Evolutionary conservation across 2,113 vertebrate genomes (phyloP).

Genomic region (Poeciliopsis turrubarensis): DNA sequence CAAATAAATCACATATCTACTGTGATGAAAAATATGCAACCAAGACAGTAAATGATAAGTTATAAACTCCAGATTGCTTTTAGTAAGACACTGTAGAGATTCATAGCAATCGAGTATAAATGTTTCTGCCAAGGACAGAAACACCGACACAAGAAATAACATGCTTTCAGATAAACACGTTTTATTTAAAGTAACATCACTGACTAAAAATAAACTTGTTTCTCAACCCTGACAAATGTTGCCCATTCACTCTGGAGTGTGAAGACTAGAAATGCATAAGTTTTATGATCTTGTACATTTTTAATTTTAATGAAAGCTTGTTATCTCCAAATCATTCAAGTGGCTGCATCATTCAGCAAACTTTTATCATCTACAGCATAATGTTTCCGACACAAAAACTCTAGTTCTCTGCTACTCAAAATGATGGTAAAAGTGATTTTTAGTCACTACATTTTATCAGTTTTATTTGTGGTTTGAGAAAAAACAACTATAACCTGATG

Average conservation of each 20-base stretch:
- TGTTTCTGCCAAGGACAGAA: slow-evolving; percentile 3
- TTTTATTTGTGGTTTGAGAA: neutral
- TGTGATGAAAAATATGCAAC: neutral
- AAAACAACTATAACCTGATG: neutral
- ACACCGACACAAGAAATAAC: neutral
- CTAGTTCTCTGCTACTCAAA: neutral
- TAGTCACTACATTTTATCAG: neutral
- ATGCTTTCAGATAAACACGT: neutral
- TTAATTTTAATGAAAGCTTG: neutral
- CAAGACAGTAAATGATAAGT: neutral
- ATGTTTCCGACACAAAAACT: neutral
- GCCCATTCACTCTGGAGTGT: neutral
- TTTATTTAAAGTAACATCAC: neutral
- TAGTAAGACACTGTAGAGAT: too few species aligned
- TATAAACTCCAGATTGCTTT: neutral
- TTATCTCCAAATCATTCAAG: neutral
- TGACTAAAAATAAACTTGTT: neutral
- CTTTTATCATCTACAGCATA: too few species aligned
- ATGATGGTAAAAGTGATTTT: neutral
- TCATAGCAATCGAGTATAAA: neutral
- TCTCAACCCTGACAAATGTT: neutral
- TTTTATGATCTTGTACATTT: neutral
- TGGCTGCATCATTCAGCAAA: neutral
- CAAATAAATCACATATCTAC: slow-evolving; percentile 7
- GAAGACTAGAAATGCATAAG: neutral